phyloP scores from a whole-genome alignment of 53 echinoderm and acorn worm genomes.

The Hippasteria phrygiana region DNA sequence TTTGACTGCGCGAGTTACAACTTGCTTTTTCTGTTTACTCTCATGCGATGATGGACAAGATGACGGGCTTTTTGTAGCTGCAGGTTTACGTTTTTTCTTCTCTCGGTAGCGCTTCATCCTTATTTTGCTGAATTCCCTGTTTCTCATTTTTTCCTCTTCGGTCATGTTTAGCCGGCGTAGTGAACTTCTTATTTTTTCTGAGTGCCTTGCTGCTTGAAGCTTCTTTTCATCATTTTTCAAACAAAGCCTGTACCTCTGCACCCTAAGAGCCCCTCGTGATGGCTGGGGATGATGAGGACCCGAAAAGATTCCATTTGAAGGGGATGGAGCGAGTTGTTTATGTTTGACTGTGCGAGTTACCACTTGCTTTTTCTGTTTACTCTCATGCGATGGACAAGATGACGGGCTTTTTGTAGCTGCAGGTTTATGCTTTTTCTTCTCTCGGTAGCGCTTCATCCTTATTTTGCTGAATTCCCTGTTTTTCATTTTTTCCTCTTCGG shows the following conservation, averaged over 20 bases:
- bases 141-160: conserved; percentile 10
- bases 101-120: background rate
- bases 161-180: too few relatives aligned
- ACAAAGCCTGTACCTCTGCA: too few relatives aligned
- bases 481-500: conserved; percentile 2
- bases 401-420: background rate
- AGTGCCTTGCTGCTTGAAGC: too few relatives aligned
- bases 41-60: background rate
- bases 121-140: background rate
- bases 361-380: background rate
- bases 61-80: background rate
- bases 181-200: too few relatives aligned
- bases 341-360: conserved; percentile 4
- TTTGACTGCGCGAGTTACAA: background rate
- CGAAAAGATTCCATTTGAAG: too few relatives aligned
- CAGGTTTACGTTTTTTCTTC: background rate
- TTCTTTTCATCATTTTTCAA: too few relatives aligned
- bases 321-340: too few relatives aligned
- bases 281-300: too few relatives aligned
- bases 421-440: background rate
- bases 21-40: background rate
- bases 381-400: background rate
- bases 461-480: background rate
- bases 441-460: background rate
- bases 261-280: too few relatives aligned